These are phyloP conservation scores for Euzophera pinguis DNA, from an alignment of 2,888 invertebrate species.

Conservation along the genomic window DNA sequence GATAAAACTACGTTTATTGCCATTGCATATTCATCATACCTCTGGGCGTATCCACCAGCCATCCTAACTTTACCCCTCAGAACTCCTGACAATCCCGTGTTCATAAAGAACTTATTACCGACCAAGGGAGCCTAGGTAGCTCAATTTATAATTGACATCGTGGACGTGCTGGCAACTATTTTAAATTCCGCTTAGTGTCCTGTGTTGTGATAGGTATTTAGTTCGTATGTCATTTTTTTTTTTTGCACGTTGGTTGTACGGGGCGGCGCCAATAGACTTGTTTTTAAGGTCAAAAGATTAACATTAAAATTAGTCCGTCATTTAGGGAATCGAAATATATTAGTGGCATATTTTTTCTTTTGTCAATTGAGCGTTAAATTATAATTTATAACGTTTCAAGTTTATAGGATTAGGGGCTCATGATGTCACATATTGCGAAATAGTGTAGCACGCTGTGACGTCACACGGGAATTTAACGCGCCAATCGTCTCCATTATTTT, in stretches of 20 bases:
- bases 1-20: conserved; percentile 74
- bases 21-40: conserved; percentile 75
- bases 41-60: conserved; percentile 45
- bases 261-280: conserved; percentile 2
- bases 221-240: conserved; percentile 11
- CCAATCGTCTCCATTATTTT: too few species aligned
- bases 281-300: too few species aligned
- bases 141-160: conserved; percentile 30
- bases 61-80: conserved; percentile 31
- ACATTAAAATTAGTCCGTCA: too few species aligned
- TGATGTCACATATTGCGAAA: too few species aligned
- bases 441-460: too few species aligned
- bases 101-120: conserved; percentile 5
- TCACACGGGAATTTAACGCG: too few species aligned
- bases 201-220: conserved; percentile 40
- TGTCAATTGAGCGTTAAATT: too few species aligned
- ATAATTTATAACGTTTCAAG: too few species aligned
- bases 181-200: conserved; percentile 56
- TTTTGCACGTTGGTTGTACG: background rate
- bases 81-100: conserved; percentile 14
- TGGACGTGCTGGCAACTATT: conserved; percentile 51
- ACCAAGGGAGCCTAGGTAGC: conserved; percentile 24
- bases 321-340: too few species aligned
- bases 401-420: too few species aligned
- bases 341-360: too few species aligned